These are phyloP conservation scores for Chloroceryle amazona DNA, from an alignment of 2,797 vertebrate genomes.

Conservation along the genomic window DNA sequence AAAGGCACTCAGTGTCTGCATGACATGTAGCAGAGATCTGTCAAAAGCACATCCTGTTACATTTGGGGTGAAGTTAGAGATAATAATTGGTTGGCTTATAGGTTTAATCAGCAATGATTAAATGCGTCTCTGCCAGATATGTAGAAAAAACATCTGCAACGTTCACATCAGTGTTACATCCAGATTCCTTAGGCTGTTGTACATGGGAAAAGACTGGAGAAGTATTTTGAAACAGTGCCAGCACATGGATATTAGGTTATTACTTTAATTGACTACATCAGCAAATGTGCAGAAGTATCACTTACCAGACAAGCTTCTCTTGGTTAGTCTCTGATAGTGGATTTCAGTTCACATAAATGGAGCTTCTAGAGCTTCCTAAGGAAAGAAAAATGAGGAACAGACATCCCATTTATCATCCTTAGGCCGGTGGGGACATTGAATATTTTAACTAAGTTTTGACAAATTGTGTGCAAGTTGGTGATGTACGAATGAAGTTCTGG, in stretches of 20 bases:
- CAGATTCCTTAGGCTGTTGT: not conserved
- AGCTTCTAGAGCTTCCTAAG: conserved; percentile 51
- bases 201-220: not conserved
- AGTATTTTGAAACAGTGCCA: conserved; percentile 18
- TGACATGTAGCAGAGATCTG: not conserved
- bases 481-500: conserved; percentile 49
- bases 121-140: not conserved
- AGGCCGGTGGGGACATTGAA: conserved; percentile 12
- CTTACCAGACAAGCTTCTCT: conserved; percentile 34
- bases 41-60: conserved; percentile 6
- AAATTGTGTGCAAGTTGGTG: conserved; percentile 37
- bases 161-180: not conserved
- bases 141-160: conserved; percentile 6
- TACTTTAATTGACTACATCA: conserved; percentile 60
- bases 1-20: not conserved
- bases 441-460: conserved; percentile 63
- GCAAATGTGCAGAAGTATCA: conserved; percentile 41
- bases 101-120: not conserved
- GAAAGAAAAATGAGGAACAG: conserved; percentile 54
- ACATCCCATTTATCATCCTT: conserved; percentile 57
- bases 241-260: not conserved
- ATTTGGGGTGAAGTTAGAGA: not conserved
- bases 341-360: conserved; percentile 37
- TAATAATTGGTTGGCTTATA: not conserved
- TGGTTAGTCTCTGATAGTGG: conserved; percentile 9